Evolutionary conservation across 2,113 vertebrate species (phyloP).

Genomic region (Notarius quadriscutis): DNA sequence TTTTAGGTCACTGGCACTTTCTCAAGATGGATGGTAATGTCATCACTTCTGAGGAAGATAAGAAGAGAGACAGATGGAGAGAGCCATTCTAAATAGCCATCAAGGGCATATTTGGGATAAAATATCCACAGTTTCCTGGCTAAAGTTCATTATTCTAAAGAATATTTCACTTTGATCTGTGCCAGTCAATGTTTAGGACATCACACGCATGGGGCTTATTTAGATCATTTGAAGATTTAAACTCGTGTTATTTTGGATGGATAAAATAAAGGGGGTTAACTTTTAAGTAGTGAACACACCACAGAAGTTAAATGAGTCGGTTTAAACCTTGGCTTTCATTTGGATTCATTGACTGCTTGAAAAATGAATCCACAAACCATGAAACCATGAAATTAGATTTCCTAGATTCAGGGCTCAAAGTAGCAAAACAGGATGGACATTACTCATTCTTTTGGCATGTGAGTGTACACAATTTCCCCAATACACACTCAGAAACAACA

Average conservation of each 20-base stretch:
- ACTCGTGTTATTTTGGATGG: background rate
- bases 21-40: constrained; percentile 18
- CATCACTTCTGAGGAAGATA: constrained; percentile 20
- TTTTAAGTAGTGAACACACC: background rate
- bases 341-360: background rate
- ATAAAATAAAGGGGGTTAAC: background rate
- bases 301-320: background rate
- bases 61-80: background rate
- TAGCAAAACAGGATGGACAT: constrained; percentile 2
- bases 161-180: background rate
- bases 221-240: background rate
- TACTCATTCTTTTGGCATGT: background rate
- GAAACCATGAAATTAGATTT: constrained; percentile 35
- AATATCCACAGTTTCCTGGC: constrained; percentile 7
- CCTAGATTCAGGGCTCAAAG: constrained; percentile 27
- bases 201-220: background rate
- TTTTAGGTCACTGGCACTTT: constrained; percentile 32
- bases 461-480: background rate
- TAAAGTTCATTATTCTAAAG: constrained; percentile 2
- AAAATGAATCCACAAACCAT: constrained; percentile 3
- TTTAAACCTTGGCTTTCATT: background rate
- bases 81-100: constrained; percentile 13
- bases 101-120: constrained; percentile 17
- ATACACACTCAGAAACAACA: background rate
- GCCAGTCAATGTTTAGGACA: background rate